Conservation (phyloP, 2,797 vertebrate genomes). For the Ataeniobius toweri region DNA sequence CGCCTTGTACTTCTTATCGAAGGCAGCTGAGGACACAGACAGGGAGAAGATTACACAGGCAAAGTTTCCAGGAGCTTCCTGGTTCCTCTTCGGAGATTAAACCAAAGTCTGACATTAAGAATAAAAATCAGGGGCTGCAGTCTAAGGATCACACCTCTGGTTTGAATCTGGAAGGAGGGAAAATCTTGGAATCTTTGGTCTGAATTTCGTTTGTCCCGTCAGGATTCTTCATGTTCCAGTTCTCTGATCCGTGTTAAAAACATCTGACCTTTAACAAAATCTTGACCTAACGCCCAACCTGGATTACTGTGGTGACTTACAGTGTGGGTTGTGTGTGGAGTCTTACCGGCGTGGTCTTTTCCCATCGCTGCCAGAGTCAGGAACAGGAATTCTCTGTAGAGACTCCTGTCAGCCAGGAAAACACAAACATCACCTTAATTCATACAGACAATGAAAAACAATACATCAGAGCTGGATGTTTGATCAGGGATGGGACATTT, state of each 20-base stretch:
- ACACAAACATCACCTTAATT: background rate
- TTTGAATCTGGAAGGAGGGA: no score
- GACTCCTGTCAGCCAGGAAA: constrained; percentile 77
- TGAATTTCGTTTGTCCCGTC: no score
- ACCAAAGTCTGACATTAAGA: background rate
- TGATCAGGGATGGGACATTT: no score
- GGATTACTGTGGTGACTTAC: no score
- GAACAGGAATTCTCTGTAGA: constrained; percentile 93
- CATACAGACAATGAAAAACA: background rate
- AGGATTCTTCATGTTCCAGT: no score
- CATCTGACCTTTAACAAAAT: no score
- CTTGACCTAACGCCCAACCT: no score
- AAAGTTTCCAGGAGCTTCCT: background rate
- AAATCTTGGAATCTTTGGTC: no score
- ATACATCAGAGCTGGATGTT: background rate
- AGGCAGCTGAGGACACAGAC: constrained; percentile 74
- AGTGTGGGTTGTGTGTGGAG: no score
- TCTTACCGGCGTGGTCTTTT: constrained; percentile 87
- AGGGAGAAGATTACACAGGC: background rate
- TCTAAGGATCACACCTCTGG: background rate
- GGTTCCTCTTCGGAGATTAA: background rate
- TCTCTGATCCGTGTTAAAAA: no score
- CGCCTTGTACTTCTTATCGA: constrained; percentile 90
- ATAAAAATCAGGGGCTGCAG: no score
- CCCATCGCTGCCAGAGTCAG: constrained; percentile 91